Evolutionary conservation across 2,888 invertebrate species (phyloP), one percentile per base, ranked within the genome.

Genomic region (Lochmaea capreae): DNA sequence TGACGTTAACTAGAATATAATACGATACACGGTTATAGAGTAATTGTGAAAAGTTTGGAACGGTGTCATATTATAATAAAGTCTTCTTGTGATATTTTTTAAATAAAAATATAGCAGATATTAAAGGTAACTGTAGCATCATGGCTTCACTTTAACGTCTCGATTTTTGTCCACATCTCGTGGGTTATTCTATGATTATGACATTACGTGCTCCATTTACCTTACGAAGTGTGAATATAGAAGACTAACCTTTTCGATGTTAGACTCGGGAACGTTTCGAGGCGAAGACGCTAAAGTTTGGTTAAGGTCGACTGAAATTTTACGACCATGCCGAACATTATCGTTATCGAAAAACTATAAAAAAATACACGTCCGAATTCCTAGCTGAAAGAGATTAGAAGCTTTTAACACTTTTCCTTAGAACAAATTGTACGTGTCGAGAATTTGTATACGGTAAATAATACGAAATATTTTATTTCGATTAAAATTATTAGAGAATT

Each of bases 121-220:
- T 18, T 1, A n/a, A n/a, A 33, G 1, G 14, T 33, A 59, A 16
- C n/a, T 33, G n/a, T 43, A n/a, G 49, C 49, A 61, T 42, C 18
- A 26, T 58, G 46, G 49, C 52, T 61, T 33, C 16, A 39, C 61
- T 62, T 62, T 62, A 62, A 52, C 62, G 52, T 65, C 65, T 71
- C 65, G 58, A 71, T 66, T 68, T 59, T 66, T 67, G 75, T 69
- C 69, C 63, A 63, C 69, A 72, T 66, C 33, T 8, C 69, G 63
- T 63, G 68, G 62, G 62, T 69, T 67, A 68, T 62, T 68, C 62
- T 39, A 42, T 26, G 71, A 76, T 76, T 77, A 77, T 77, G 77
- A 74, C 67, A 74, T 77, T 72, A 77, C 77, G 77, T 76, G 69
- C 77, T 70, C 72, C 74, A 74, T 76, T 76, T 75, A 75, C 71